Conservation (phyloP, 30 jellyfish, hydroid and myxozoan species). For the Mastigias papua region DNA sequence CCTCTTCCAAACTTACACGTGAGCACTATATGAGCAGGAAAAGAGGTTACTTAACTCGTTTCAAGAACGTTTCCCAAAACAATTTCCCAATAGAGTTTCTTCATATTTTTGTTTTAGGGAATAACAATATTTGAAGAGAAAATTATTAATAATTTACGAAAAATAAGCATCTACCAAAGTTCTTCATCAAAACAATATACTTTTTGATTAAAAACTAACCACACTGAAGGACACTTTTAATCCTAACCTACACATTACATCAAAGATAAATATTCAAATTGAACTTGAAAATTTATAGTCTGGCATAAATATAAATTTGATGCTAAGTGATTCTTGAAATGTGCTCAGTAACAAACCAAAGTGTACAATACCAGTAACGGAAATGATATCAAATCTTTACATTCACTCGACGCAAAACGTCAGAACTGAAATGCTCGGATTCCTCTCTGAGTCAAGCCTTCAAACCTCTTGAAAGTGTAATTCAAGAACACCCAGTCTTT, state of each 20-base stretch:
- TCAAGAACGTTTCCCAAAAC: too few species aligned
- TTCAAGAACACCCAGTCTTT: conserved; percentile 99
- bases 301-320: conserved; percentile 50
- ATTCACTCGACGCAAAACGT: not conserved
- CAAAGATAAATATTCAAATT: conserved; percentile 41
- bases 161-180: not conserved
- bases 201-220: not conserved
- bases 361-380: not conserved
- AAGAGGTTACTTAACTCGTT: too few species aligned
- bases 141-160: not conserved
- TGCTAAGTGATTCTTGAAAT: not conserved
- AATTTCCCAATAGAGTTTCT: too few species aligned
- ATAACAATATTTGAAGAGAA: not conserved
- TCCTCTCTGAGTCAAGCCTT: conserved; percentile 97
- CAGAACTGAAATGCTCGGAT: conserved; percentile 79
- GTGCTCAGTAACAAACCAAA: not conserved
- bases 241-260: not conserved
- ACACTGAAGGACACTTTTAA: not conserved
- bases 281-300: conserved; percentile 4
- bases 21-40: not conserved
- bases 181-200: not conserved
- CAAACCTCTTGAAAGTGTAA: conserved; percentile 97
- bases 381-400: not conserved
- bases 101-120: not conserved
- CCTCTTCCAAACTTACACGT: not conserved